These are phyloP conservation scores for Paracentrotus lividus DNA, from an alignment of 53 echinoderm and acorn worm species.

Conservation along the genomic window DNA sequence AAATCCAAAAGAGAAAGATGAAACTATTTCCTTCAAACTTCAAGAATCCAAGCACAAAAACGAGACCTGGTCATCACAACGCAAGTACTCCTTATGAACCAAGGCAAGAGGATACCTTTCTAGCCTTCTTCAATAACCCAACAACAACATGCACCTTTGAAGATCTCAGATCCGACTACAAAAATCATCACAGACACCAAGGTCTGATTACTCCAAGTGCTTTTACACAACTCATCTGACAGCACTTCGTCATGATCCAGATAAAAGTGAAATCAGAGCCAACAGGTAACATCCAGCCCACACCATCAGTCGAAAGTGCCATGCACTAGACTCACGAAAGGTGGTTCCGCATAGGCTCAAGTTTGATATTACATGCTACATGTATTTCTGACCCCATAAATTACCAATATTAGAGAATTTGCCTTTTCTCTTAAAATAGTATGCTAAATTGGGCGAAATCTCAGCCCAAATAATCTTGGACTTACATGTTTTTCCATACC, in stretches of 20 bases:
- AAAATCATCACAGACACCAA: constrained; percentile 41
- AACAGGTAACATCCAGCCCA: constrained; percentile 35
- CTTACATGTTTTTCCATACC: too few relatives aligned
- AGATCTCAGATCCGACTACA: neutral
- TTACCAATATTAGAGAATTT: too few relatives aligned
- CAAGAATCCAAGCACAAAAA: neutral
- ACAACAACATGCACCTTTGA: constrained; percentile 31
- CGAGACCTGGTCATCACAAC: neutral
- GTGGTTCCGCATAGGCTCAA: too few relatives aligned
- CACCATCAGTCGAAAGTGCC: constrained; percentile 9
- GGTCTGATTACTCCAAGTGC: constrained; percentile 20
- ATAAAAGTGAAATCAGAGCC: constrained; percentile 7
- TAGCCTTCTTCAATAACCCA: neutral
- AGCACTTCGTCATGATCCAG: constrained; percentile 19
- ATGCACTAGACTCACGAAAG: constrained; percentile 1
- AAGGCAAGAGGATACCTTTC: neutral
- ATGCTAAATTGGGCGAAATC: too few relatives aligned
- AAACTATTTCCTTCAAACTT: neutral
- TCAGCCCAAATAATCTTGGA: too few relatives aligned
- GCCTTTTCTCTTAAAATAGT: too few relatives aligned
- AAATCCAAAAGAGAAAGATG: neutral
- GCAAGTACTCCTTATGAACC: neutral
- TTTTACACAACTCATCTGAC: neutral
- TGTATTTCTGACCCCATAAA: too few relatives aligned
- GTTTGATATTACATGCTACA: too few relatives aligned